Evolutionary conservation across 35 echinoderm and acorn worm species (phyloP), one percentile per base, ranked within the genome.

Genomic region (Ptychodera flava): DNA sequence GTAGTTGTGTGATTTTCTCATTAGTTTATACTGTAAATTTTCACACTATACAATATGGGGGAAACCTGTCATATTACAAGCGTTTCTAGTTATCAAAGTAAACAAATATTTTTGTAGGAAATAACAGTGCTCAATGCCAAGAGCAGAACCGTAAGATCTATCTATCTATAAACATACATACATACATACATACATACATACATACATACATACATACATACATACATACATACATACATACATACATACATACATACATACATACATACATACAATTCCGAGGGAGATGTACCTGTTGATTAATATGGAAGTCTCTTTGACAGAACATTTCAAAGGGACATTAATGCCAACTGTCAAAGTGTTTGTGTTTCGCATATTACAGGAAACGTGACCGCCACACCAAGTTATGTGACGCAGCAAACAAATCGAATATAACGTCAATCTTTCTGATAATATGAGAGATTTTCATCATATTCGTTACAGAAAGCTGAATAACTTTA

Each of bases 201-300:
- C 82, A 84, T 34, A 84, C 82, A 84, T 34, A 84, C 82, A 84
- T 34, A 84, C 82, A 84, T 34, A 84, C 82, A 84, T 34, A 84
- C 82, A 84, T 34, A 84, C 82, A 84, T 34, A 84, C 82, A 84
- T 34, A 84, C 82, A 84, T 34, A 84, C 82, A 84, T 34, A 84
- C 82, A 84, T 34, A 84, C 82, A 84, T 34, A 84, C 82, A 84
- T 34, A 84, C 82, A 81, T 81, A 81, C 80, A 81, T 81, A 84
- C 82, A 84, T 84, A 84, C 33, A 84, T 84, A 84, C 33, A 84
- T 84, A 84, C 33, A 84, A 35, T 64, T 64, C 6, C 45, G 22
- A 64, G n/a, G n/a, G n/a, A n/a, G n/a, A n/a, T n/a, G n/a, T n/a
- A n/a, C n/a, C n/a, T n/a, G n/a, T n/a, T n/a, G n/a, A n/a, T n/a